Evolutionary conservation across 2,888 invertebrate species (phyloP), one percentile per base, ranked within the genome.

Genomic region (Drosophila emarginata): DNA sequence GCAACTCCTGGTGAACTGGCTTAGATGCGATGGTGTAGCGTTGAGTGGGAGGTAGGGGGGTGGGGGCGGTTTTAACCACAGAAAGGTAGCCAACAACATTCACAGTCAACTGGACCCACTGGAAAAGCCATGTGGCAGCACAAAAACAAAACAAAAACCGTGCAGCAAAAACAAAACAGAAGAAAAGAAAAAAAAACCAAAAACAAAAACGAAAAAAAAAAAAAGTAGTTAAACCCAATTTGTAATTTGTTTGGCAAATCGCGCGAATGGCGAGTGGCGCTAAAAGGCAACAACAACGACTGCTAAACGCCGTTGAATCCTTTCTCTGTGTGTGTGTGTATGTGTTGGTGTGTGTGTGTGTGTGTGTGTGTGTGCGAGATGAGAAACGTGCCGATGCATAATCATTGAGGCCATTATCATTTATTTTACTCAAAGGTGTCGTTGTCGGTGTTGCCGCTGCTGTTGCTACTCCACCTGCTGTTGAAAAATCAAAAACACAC

Each of bases 361-460:
- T 71, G 73, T 73, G 66, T 72, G 78, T 59, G 69, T 75, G 76
- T 66, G 64, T 69, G 67, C 79, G 75, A 82, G 82, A 85, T 85
- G 85, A 80, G 85, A 85, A 89, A 90, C 90, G 90, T 90, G 90
- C 89, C 89, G 89, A 89, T 89, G 90, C 90, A 90, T 90, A 89
- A 89, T 89, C 84, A 85, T 86, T 85, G 84, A 72, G 79, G 84
- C 80, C 78, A 88, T 89, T 89, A 89, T 87, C 89, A 85, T 89
- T 83, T 83, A 83, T 88, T 87, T 81, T 80, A 79, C 73, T 77
- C 84, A 79, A 85, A 84, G 72, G 74, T 66, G 61, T 74, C 67
- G 74, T 77, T 78, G 68, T 56, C 45, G 18, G 18, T 45, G 40
- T 45, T 78, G 69, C 69, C 11, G 52, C 4, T 60, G 53, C 18